A percentile compares a stretch with the other conserved stretches of the same genome.
These are phyloP conservation scores for Andrena marginata DNA, from an alignment of 2,888 invertebrate species.

Conservation along the genomic window DNA sequence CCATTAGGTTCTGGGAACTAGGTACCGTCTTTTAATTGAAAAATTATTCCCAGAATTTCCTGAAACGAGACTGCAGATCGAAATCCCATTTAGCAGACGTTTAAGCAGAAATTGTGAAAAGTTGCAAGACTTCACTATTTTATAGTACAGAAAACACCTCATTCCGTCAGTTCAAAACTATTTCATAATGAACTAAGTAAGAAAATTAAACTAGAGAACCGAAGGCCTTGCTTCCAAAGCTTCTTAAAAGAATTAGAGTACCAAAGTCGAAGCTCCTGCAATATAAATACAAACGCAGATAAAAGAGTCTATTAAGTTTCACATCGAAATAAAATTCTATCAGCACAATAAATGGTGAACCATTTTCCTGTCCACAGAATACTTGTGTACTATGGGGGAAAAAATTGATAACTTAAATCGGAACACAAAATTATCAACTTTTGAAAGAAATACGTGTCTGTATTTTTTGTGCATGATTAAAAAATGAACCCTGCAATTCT, in stretches of 20 bases:
- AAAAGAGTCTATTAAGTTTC: no score
- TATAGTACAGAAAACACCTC: neutral
- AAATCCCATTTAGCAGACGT: neutral
- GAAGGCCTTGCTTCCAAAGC: no score
- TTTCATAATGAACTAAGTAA: neutral
- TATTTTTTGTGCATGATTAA: neutral
- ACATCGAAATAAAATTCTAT: no score
- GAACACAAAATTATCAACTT: neutral
- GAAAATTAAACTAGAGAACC: neutral
- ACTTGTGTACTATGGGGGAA: no score
- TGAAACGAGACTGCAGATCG: neutral
- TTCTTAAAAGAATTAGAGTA: no score
- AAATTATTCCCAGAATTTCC: neutral
- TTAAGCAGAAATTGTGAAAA: neutral
- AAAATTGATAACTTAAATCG: neutral
- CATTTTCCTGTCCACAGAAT: no score
- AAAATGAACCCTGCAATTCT: neutral
- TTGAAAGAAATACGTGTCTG: no score
- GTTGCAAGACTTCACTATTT: neutral
- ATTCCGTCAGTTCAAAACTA: neutral
- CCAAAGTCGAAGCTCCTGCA: no score
- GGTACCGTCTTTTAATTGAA: neutral
- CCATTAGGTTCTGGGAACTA: neutral
- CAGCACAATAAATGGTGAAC: no score
- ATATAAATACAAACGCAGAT: no score